Evolutionary conservation across 1,140 invertebrate genomes (phyloP).

Genomic region (Nephila pilipes): DNA sequence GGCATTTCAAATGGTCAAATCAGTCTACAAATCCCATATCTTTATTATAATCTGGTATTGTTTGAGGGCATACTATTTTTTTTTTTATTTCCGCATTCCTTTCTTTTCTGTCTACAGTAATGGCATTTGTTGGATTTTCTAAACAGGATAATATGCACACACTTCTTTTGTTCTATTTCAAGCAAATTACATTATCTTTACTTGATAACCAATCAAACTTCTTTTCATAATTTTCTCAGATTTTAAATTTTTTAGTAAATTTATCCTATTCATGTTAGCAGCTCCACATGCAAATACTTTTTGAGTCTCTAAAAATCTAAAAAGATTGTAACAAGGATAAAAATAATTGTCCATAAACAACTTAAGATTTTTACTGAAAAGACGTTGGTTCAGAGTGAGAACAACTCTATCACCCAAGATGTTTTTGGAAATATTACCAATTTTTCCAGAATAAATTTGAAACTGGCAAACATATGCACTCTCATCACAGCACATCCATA

Average conservation of each 20-base stretch:
- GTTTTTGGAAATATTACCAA: conserved; percentile 8
- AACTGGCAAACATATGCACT: conserved; percentile 71
- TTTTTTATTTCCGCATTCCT: conserved; percentile 66
- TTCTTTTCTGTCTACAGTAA: too few species aligned
- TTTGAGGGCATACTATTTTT: not conserved
- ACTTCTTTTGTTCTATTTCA: too few species aligned
- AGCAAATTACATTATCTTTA: too few species aligned
- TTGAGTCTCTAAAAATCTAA: not conserved
- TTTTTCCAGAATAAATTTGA: conserved; percentile 77
- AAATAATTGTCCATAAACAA: conserved; percentile 40
- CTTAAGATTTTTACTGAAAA: conserved; percentile 32
- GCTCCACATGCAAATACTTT: not conserved
- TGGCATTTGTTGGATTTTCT: too few species aligned
- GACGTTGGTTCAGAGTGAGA: not conserved
- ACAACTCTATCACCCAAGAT: conserved; percentile 63
- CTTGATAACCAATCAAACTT: too few species aligned
- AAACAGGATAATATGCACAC: too few species aligned
- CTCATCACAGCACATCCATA: conserved; percentile 73
- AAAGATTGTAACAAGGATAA: not conserved
- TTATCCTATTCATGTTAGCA: not conserved
- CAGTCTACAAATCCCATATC: too few species aligned
- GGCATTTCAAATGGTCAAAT: too few species aligned
- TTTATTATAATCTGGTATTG: conserved; percentile 81
- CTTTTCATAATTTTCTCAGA: conserved; percentile 39
- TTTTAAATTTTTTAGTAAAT: conserved; percentile 10